Conservation (phyloP, 2,888 invertebrate species). For the Linnaemya tessellans region DNA sequence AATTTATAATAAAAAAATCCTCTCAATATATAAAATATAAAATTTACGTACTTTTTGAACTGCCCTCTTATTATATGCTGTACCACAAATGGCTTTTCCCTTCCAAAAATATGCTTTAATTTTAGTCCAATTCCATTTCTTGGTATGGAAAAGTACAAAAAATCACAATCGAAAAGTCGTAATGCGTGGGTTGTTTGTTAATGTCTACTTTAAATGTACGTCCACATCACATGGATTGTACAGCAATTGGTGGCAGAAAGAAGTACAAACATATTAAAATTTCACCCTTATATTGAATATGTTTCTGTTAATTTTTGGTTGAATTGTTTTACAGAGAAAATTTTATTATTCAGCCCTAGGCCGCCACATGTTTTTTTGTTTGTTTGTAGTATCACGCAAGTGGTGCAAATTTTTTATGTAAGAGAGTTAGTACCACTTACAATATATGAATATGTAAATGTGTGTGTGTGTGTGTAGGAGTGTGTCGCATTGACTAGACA, state of each 20-base stretch:
- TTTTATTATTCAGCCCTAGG: constrained; percentile 56
- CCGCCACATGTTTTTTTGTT: constrained; percentile 56
- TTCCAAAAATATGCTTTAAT: constrained; percentile 59
- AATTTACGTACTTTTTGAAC: neutral
- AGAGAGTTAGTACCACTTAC: neutral
- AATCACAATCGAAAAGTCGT: constrained; percentile 54
- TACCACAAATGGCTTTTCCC: constrained; percentile 52
- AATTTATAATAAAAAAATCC: too few relatives aligned
- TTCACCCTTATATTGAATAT: constrained; percentile 58
- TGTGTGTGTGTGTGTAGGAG: constrained; percentile 13
- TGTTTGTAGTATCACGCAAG: constrained; percentile 6
- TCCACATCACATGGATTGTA: neutral
- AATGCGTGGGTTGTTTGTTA: constrained; percentile 59
- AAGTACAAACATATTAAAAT: constrained; percentile 55
- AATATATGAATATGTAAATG: neutral
- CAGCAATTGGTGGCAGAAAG: neutral
- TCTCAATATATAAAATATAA: too few relatives aligned
- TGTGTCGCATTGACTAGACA: constrained; percentile 62
- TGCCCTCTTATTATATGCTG: neutral
- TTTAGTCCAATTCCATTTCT: constrained; percentile 32
- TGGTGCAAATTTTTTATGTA: constrained; percentile 37
- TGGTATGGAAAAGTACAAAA: constrained; percentile 30
- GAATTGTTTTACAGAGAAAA: constrained; percentile 63
- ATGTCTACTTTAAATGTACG: constrained; percentile 42
- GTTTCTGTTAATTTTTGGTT: constrained; percentile 55